Evolutionary conservation across 2,797 vertebrate species (phyloP).

Genomic region (Chrysocyon brachyurus): DNA sequence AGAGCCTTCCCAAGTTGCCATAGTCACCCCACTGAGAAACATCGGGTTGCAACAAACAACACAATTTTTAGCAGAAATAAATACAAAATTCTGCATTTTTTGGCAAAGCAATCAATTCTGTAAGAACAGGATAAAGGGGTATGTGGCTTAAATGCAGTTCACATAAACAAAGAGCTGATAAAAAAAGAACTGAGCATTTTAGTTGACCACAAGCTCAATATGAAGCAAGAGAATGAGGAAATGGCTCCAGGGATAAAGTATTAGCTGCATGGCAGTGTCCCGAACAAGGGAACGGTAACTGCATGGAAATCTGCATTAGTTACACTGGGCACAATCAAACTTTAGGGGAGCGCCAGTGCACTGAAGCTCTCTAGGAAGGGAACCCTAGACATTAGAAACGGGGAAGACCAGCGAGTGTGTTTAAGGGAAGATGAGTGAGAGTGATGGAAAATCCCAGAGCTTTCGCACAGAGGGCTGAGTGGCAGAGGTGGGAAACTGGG

Average conservation of each 20-base stretch:
- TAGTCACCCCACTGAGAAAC: background rate
- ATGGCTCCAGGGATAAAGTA: background rate
- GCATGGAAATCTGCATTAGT: background rate
- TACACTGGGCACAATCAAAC: background rate
- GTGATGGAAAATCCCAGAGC: background rate
- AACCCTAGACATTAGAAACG: background rate
- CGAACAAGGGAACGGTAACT: background rate
- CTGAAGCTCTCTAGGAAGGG: background rate
- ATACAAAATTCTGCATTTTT: background rate
- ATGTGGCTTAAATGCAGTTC: background rate
- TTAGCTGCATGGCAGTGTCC: background rate
- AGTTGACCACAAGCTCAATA: constrained; percentile 30
- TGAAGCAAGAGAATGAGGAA: background rate
- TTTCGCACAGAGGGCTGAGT: background rate
- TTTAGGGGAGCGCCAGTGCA: background rate
- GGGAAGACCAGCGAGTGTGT: background rate
- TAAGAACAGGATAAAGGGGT: background rate
- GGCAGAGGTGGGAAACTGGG: background rate
- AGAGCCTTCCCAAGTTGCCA: background rate
- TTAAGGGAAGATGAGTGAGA: background rate
- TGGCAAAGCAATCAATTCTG: background rate
- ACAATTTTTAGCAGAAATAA: constrained; percentile 50
- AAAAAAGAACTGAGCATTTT: background rate
- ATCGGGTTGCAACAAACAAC: background rate
- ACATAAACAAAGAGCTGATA: background rate